Evolutionary conservation across 1,140 invertebrate species (phyloP).

Genomic region (Drosophila willistoni): DNA sequence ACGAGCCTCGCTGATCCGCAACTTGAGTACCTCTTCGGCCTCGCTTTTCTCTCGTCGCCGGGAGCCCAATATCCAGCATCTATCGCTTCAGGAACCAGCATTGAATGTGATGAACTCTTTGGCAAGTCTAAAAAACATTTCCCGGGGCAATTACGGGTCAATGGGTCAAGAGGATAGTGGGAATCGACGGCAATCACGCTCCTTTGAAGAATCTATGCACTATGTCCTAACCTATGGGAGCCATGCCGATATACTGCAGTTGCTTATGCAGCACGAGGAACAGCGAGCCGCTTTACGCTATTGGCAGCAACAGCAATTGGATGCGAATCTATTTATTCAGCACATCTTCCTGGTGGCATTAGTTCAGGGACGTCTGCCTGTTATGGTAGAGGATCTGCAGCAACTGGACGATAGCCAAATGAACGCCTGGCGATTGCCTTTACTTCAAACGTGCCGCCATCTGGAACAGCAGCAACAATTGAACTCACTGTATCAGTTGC

Average conservation of each 20-base stretch:
- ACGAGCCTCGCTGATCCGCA: constrained; percentile 71
- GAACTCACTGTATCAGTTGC: constrained; percentile 88
- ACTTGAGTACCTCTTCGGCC: constrained; percentile 68
- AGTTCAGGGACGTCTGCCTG: constrained; percentile 86
- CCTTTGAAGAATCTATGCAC: constrained; percentile 89
- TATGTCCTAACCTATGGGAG: constrained; percentile 90
- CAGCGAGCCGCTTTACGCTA: constrained; percentile 86
- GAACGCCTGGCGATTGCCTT: constrained; percentile 87
- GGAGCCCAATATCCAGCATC: constrained; percentile 83
- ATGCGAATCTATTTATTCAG: constrained; percentile 88
- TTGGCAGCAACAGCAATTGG: constrained; percentile 86
- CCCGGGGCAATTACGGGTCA: constrained; percentile 84
- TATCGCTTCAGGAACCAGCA: constrained; percentile 84
- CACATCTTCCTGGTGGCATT: constrained; percentile 87
- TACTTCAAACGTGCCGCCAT: constrained; percentile 87
- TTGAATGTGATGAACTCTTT: constrained; percentile 85
- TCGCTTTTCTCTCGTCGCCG: constrained; percentile 75
- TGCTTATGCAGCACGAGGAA: constrained; percentile 87
- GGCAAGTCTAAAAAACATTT: constrained; percentile 84
- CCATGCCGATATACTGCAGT: constrained; percentile 87
- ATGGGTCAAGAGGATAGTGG: constrained; percentile 59
- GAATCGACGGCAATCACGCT: constrained; percentile 84
- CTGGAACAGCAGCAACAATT: constrained; percentile 87
- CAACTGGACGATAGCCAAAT: constrained; percentile 85
- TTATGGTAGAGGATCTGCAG: constrained; percentile 86